Evolutionary conservation across 2,797 vertebrate genomes (phyloP).

Genomic region (Coregonus suidteri): DNA sequence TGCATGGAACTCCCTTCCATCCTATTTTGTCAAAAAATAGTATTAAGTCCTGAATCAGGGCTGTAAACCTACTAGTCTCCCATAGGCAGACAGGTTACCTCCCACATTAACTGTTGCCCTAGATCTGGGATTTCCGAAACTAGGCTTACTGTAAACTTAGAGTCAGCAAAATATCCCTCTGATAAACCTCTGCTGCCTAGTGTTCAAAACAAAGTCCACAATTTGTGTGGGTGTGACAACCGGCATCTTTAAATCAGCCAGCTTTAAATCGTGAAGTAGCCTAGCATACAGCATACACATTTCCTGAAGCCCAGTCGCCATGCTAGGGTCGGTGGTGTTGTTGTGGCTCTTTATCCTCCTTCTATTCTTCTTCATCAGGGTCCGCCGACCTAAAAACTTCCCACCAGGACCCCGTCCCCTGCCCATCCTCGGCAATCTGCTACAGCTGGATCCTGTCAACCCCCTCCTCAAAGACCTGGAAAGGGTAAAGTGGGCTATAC

Average conservation of each 20-base stretch:
- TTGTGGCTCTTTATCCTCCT: conserved; percentile 17
- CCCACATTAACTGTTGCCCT: no score
- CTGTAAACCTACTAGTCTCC: no score
- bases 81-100: no score
- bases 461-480: conserved; percentile 14
- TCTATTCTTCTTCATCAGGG: conserved; percentile 23
- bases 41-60: no score
- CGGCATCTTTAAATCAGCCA: no score
- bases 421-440: conserved; percentile 32
- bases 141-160: no score
- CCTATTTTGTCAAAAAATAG: no score
- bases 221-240: neutral
- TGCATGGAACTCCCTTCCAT: no score
- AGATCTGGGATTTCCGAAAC: no score
- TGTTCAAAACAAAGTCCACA: neutral
- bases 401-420: conserved; percentile 27
- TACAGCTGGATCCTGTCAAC: conserved; percentile 17
- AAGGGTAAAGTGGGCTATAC: conserved; percentile 17
- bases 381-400: conserved; percentile 26
- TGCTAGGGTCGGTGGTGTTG: conserved; percentile 19
- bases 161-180: no score
- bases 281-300: neutral
- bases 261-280: neutral
- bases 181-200: neutral
- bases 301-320: conserved; percentile 2